Conservation (phyloP, 2,113 vertebrate species). For the Tretioscincus oriximinensis region DNA sequence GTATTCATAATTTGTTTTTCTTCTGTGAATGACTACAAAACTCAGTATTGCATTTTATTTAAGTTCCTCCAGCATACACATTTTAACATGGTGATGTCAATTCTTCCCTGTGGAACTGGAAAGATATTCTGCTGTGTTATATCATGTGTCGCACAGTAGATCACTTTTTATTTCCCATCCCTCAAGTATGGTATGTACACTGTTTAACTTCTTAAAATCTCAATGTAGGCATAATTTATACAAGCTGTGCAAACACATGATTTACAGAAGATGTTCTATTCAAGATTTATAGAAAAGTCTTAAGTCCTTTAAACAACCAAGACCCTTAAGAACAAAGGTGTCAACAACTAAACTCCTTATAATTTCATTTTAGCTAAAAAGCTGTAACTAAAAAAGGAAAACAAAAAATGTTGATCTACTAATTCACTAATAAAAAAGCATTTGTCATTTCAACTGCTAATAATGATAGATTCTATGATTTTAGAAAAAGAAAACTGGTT, state of each 20-base stretch:
- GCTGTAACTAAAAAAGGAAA: conserved; percentile 44
- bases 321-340: conserved; percentile 53
- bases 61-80: conserved; percentile 64
- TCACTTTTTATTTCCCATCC: conserved; percentile 82
- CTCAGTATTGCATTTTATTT: conserved; percentile 65
- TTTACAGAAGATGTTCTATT: conserved; percentile 66
- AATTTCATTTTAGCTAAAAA: conserved; percentile 54
- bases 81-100: conserved; percentile 74
- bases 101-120: conserved; percentile 68
- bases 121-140: conserved; percentile 76
- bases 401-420: conserved; percentile 37
- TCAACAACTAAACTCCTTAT: conserved; percentile 21
- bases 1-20: conserved; percentile 73
- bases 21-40: conserved; percentile 67
- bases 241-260: conserved; percentile 71
- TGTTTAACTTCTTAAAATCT: conserved; percentile 77
- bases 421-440: conserved; percentile 19
- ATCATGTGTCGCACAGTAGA: conserved; percentile 76
- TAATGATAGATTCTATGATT: conserved; percentile 8
- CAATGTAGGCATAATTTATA: conserved; percentile 78
- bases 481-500: neutral
- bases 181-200: conserved; percentile 76
- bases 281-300: conserved; percentile 71
- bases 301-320: conserved; percentile 61
- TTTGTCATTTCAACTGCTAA: conserved; percentile 12